These are phyloP conservation scores for Notechis scutatus DNA, from an alignment of 2,113 vertebrate species.

Conservation along the genomic window DNA sequence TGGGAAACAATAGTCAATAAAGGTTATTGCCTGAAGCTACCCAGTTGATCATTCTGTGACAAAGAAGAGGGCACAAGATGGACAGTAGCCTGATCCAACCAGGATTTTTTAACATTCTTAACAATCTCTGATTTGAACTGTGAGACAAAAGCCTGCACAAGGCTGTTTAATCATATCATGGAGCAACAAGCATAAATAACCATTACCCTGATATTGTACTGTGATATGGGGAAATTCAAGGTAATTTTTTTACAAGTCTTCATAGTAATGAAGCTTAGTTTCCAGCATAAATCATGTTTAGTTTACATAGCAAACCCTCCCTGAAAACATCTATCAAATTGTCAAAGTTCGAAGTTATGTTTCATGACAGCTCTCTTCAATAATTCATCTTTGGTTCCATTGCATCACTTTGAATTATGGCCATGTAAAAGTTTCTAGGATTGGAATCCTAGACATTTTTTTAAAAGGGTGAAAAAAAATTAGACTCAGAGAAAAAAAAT, in stretches of 20 bases:
- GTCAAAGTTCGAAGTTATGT: conserved; percentile 9
- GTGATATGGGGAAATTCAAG: neutral
- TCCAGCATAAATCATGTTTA: neutral
- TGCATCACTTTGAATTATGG: neutral
- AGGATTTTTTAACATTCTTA: neutral
- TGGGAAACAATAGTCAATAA: neutral
- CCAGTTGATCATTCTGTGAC: neutral
- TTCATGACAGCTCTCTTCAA: conserved; percentile 27
- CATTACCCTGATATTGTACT: neutral
- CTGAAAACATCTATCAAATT: conserved; percentile 3
- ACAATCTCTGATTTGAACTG: neutral
- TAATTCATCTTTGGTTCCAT: neutral
- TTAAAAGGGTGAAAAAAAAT: neutral
- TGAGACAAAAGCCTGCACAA: neutral
- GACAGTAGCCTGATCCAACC: neutral
- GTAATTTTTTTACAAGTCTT: neutral
- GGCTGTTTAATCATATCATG: neutral
- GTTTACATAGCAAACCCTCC: conserved; percentile 12
- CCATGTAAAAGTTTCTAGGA: neutral
- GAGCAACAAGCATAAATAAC: neutral
- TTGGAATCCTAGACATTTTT: neutral
- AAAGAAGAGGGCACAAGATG: neutral
- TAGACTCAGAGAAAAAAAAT: conserved; percentile 20
- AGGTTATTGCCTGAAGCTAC: neutral
- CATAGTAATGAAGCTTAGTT: conserved; percentile 12